Evolutionary conservation across 2,113 vertebrate species (phyloP).

Genomic region (Pelusios castaneus): DNA sequence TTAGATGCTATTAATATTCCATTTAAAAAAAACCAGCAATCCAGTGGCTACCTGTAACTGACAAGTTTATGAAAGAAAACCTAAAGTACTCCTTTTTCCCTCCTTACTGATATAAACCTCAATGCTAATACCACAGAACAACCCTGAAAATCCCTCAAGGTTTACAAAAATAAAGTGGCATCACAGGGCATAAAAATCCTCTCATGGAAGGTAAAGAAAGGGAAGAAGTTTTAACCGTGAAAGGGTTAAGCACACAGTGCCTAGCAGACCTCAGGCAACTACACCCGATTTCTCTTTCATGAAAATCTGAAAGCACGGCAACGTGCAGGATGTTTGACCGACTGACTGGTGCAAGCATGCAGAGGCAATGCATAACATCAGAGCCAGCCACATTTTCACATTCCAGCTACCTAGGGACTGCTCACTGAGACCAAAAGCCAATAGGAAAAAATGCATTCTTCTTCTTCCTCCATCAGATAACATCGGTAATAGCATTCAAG

Average conservation of each 20-base stretch:
- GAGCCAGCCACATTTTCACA: background rate
- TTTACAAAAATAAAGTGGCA: background rate
- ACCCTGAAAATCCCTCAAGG: background rate
- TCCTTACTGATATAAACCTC: background rate
- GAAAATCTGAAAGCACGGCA: background rate
- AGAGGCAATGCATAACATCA: background rate
- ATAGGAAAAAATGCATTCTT: background rate
- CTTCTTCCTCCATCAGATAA: background rate
- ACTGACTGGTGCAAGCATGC: background rate
- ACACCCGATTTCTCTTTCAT: background rate
- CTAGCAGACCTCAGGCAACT: background rate
- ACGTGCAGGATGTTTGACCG: background rate
- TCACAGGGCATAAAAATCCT: background rate
- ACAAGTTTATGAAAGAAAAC: background rate
- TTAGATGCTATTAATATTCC: background rate
- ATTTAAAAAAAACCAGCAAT: background rate
- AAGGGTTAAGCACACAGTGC: background rate
- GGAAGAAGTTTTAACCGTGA: background rate
- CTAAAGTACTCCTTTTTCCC: background rate
- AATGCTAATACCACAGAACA: background rate
- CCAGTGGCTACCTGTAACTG: background rate
- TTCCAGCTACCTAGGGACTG: background rate
- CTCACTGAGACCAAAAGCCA: background rate
- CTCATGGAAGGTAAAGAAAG: background rate
- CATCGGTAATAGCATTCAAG: background rate